Evolutionary conservation across 1,140 invertebrate genomes (phyloP), one percentile per base, ranked within the genome.

Genomic region (Apis mellifera): DNA sequence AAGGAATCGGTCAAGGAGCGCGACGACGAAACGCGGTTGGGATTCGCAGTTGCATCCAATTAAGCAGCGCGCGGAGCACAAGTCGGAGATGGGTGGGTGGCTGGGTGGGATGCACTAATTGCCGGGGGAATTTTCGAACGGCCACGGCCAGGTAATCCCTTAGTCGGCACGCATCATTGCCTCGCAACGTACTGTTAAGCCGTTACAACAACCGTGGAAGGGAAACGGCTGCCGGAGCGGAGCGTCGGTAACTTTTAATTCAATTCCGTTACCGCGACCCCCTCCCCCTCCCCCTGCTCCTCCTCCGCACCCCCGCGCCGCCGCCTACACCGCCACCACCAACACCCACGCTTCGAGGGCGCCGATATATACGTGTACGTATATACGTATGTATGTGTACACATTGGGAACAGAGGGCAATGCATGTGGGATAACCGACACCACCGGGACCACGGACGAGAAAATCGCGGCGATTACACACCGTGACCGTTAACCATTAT

Each of bases 401-500:
- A 48, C 19, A 15, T 9, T 2, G 19, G 5, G 17, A 23, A 19
- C 52, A 54, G 23, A 72, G 48, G 23, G 19, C 12, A 9, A 21
- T 23, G 50, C 55, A 79, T 75, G 32, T 32, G 32, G 65, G 75
- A 80, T 74, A 57, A 77, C 55, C 78, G 65, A 74, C 68, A n/a
- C 65, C 50, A 7, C 0, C 48, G 81, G 60, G 59, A 76, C 77
- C 86, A 73, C 81, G 79, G 73, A 87, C 77, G 86, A 86, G 86
- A 87, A 87, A 87, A 87, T 87, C 86, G 78, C 77, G 57, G 84
- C 84, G 86, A 87, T 87, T 82, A 84, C 85, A 75, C 81, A 86
- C 85, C 82, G 78, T 86, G 86, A 86, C 85, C 85, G 83, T 87
- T 87, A 42, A 84, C 85, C 82, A 87, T 87, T 84, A 87, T 84